Base-by-base conservation (phyloP, 1,140 invertebrate species). In the Adoxophyes honmai region DNA sequence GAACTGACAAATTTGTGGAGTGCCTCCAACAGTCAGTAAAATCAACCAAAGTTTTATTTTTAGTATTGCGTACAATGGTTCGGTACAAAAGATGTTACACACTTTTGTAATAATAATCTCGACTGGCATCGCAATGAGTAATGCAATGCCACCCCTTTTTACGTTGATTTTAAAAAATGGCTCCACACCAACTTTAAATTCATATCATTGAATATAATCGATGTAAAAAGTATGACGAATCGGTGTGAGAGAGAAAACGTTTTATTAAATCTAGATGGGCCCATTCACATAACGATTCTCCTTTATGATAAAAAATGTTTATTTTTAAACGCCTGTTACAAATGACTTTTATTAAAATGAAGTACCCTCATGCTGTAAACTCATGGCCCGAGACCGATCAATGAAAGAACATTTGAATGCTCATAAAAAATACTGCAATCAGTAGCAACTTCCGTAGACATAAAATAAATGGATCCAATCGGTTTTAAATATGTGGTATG, bases 151-250 rank as follows among this genome's bases (percentile, higher is more conserved):
- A 63, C 58, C 60, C 60, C 36, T 61, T 61, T 63, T 36, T 48
- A 14, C 35, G 7, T 34, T 14, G 51, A 54, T 36, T 53, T 39
- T 11, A 44, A 55, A 65, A 60, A 37, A 52, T 55, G 33, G 39
- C 44, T 42, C 34, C 34, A 37, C 39, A 70, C 36, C 55, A 59
- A 65, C 65, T 68, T 64, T 61, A 66, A 60, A 52, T 18, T 55
- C 10, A 39, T 16, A 66, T 64, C 59, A 66, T 67, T 66, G 66
- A 68, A 54, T 71, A 69, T 72, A 73, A 81, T 75, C 60, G 63
- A 75, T 59, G 68, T 77, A 75, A 81, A 79, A 74, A 76, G 73
- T 74, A 69, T 85, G 76, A 78, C 79, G 75, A 85, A 85, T 85
- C 63, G 18, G 54, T 60, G 57, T 77, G 67, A 77, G 75, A 73